phyloP scores from a whole-genome alignment of 2,113 vertebrate genomes.

The Ammospiza nelsoni region DNA sequence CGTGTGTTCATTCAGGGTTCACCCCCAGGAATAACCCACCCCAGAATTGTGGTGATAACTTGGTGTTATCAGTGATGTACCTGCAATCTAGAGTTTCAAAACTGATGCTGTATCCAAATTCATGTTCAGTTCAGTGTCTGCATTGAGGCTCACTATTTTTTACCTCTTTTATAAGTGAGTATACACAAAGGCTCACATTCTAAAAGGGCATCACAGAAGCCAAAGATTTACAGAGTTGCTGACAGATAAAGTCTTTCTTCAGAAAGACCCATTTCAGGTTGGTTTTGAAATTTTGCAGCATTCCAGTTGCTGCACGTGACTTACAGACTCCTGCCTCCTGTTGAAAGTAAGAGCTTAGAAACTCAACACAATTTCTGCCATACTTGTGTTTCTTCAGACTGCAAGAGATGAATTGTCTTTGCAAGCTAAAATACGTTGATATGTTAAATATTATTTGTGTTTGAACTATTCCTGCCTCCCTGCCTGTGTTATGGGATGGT shows the following conservation, averaged over 20 bases:
- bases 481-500: background rate
- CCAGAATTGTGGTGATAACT: background rate
- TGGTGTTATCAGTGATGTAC: background rate
- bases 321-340: background rate
- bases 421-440: background rate
- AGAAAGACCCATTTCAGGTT: background rate
- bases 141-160: background rate
- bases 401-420: background rate
- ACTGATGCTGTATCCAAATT: background rate
- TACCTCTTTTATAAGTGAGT: background rate
- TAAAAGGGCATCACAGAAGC: background rate
- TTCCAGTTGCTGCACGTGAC: rapidly evolving
- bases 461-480: background rate
- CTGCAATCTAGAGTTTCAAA: background rate
- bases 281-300: background rate
- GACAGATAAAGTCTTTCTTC: background rate
- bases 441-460: background rate
- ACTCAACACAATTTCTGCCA: background rate
- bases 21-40: background rate
- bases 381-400: background rate
- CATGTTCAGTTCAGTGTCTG: background rate
- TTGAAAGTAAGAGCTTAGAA: background rate
- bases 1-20: rapidly evolving
- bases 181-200: background rate
- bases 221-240: background rate